Base-by-base conservation (phyloP, 2,888 invertebrate genomes). In the Phaedon cochleariae region DNA sequence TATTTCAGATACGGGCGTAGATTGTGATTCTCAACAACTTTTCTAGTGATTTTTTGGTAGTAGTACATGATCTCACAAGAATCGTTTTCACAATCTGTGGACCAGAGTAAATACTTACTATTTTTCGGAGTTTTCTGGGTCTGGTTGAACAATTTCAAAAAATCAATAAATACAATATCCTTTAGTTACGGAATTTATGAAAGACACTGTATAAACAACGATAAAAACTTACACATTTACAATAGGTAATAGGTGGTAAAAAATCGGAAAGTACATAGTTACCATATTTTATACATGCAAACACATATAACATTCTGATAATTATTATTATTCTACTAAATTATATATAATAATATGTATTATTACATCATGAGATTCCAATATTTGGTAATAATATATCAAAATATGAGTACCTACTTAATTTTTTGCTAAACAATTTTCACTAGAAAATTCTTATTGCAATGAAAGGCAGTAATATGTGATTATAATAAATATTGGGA, bases 381-480 rank as follows among this genome's bases (percentile, higher is more conserved):
- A 41, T 57, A 57, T 57, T 57, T 57, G 57, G 57, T 45, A 57
- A 57, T 37, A 45, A 57, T 45, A 46, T 57, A 57, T 57, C 57
- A 57, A 57, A 46, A 57, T 57, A 57, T 17, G 29, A 57, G 45
- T 57, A 54, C n/a, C n/a, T n/a, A n/a, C n/a, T n/a, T n/a, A 57
- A 26, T 57, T 57, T 45, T 26, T 45, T 18, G 46, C 41, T 57
- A 10, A 57, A 57, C 45, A 26, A 45, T 45, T 45, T 45, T 18
- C 45, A 57, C 46, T 45, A 55, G 21, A 41, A 52, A 20, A 41
- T 26, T 15, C 45, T 46, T 57, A 57, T 57, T 57, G 57, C 57
- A 57, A 18, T 26, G 29, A 45, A 26, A 26, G 12, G 54, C 18
- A 31, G 57, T 22, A 57, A 41, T 41, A 41, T 10, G 3, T 2